These are phyloP conservation scores for Henricia sp. DNA, from an alignment of 53 echinoderm and acorn worm species.

Conservation along the genomic window DNA sequence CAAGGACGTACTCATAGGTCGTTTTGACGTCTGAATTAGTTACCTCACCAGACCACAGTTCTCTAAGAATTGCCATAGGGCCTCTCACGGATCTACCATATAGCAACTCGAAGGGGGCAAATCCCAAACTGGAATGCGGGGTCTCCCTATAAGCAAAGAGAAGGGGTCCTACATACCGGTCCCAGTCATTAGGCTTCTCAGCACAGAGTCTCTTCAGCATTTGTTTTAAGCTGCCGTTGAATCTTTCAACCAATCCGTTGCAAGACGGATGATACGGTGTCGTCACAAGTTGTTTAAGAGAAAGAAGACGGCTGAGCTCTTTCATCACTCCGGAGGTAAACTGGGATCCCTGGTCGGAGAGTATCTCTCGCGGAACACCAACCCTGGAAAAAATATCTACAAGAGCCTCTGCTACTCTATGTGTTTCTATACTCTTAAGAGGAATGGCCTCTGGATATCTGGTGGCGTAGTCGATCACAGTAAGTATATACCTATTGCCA, in stretches of 20 bases:
- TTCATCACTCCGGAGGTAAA: slow-evolving; percentile 17
- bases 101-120: slow-evolving; percentile 12
- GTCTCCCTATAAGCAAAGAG: too few species aligned
- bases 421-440: background rate
- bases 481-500: slow-evolving; percentile 24
- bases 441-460: slow-evolving; percentile 11
- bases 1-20: slow-evolving; percentile 62
- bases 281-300: background rate
- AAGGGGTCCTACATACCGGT: too few species aligned
- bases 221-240: too few species aligned
- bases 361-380: slow-evolving; percentile 7
- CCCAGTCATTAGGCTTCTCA: too few species aligned
- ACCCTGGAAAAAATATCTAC: slow-evolving; percentile 13
- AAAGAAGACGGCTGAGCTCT: background rate
- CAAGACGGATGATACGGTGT: too few species aligned
- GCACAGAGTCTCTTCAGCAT: slow-evolving; percentile 9
- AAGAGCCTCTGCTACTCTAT: slow-evolving; percentile 16
- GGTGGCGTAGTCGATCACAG: slow-evolving; percentile 46
- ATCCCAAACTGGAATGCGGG: background rate
- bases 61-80: slow-evolving; percentile 54
- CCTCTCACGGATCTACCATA: slow-evolving; percentile 44
- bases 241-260: too few species aligned
- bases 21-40: slow-evolving; percentile 40
- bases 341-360: slow-evolving; percentile 46
- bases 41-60: slow-evolving; percentile 52